A percentile compares a stretch with the other conserved stretches of the same genome.
phyloP scores from a whole-genome alignment of 2,113 vertebrate species.

The Prunella himalayana region DNA sequence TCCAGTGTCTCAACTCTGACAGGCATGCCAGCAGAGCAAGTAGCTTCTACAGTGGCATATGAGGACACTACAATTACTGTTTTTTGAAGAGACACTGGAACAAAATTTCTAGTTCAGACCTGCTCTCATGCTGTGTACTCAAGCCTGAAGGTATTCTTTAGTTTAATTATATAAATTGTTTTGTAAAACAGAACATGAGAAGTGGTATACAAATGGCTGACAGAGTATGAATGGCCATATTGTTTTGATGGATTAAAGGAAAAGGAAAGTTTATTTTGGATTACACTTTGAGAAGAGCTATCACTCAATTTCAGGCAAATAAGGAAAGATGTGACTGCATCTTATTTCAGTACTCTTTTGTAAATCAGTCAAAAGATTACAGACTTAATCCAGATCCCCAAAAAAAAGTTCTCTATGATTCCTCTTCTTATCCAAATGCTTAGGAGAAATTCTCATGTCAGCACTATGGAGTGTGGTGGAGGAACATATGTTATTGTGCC shows the following conservation, averaged over 20 bases:
- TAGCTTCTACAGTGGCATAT: not conserved
- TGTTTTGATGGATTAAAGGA: not conserved
- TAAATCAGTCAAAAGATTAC: not conserved
- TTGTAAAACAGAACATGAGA: not conserved
- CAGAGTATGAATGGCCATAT: not conserved
- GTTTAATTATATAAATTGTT: not conserved
- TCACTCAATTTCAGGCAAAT: not conserved
- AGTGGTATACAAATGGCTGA: not conserved
- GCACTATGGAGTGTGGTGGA: accelerated
- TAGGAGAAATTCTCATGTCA: not conserved
- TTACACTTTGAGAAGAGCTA: not conserved
- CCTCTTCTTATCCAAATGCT: not conserved
- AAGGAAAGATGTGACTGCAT: not conserved
- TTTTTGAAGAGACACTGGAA: not conserved
- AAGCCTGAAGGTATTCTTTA: slow-evolving; percentile 8
- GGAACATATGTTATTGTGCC: not conserved
- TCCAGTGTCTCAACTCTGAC: not conserved
- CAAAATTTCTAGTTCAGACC: slow-evolving; percentile 24
- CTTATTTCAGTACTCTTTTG: not conserved
- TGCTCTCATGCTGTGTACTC: not conserved
- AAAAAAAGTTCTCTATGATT: not conserved
- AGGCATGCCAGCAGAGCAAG: not conserved
- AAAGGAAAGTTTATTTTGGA: slow-evolving; percentile 3
- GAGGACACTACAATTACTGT: not conserved
- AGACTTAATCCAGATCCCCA: not conserved